Conservation (phyloP, 92 coral and sea anemone genomes). For the Umimayanthus chanpuru region DNA sequence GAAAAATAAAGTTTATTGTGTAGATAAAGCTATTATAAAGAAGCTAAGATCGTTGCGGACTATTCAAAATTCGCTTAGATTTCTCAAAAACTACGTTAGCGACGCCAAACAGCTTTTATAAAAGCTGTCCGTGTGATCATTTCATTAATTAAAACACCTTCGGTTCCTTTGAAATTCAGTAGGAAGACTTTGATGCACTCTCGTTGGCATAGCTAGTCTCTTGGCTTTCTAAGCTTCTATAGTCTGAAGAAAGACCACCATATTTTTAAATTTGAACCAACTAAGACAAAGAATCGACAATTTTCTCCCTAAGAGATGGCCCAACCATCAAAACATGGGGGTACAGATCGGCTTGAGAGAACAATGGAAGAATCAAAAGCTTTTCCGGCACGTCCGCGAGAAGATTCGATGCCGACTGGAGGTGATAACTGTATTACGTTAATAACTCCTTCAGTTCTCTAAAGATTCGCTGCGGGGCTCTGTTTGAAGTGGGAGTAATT, state of each 20-base stretch:
- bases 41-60: slow-evolving; percentile 61
- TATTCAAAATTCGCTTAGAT: slow-evolving; percentile 76
- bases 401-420: slow-evolving; percentile 57
- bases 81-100: slow-evolving; percentile 64
- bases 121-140: slow-evolving; percentile 38
- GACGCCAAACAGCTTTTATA: slow-evolving; percentile 61
- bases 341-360: slow-evolving; percentile 23
- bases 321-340: slow-evolving; percentile 15
- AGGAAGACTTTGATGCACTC: slow-evolving; percentile 17
- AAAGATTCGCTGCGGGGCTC: slow-evolving; percentile 45
- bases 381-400: slow-evolving; percentile 62
- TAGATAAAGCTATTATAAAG: slow-evolving; percentile 52
- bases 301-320: slow-evolving; percentile 28
- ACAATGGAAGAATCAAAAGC: slow-evolving; percentile 29
- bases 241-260: background rate
- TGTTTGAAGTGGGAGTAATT: slow-evolving; percentile 45
- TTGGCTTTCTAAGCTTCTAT: background rate
- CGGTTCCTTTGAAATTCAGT: slow-evolving; percentile 40
- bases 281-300: background rate
- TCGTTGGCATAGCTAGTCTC: background rate
- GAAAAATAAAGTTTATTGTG: slow-evolving; percentile 66
- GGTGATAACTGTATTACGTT: slow-evolving; percentile 67
- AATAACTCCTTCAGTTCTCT: slow-evolving; percentile 56
- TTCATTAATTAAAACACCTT: slow-evolving; percentile 61
- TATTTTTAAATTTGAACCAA: background rate